phyloP scores from a whole-genome alignment of 1,140 invertebrate genomes.

The Drosophila bocqueti region DNA sequence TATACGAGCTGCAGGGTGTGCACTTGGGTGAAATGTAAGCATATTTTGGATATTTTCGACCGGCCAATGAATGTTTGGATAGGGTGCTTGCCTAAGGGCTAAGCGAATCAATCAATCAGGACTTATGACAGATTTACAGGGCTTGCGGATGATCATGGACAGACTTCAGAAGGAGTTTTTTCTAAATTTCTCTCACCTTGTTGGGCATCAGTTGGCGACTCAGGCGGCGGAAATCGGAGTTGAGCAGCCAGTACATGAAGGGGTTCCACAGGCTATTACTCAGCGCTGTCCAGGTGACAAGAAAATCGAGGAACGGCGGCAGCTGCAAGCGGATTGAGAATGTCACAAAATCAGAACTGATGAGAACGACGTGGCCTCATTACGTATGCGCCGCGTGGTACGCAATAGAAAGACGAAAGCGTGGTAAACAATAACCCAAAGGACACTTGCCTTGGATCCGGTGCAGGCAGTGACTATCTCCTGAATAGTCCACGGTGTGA shows the following conservation, averaged over 20 bases:
- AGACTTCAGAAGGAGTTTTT: not conserved
- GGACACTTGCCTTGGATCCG: constrained; percentile 88
- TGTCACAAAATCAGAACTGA: constrained; percentile 41
- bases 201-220: constrained; percentile 90
- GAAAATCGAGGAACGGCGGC: constrained; percentile 91
- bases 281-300: constrained; percentile 93
- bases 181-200: constrained; percentile 87
- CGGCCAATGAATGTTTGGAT: constrained; percentile 24
- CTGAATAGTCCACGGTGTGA: constrained; percentile 94
- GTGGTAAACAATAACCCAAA: not conserved
- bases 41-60: constrained; percentile 11
- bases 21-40: constrained; percentile 29
- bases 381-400: constrained; percentile 63
- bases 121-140: constrained; percentile 51
- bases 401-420: constrained; percentile 11
- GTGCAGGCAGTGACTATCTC: constrained; percentile 95
- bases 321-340: constrained; percentile 86
- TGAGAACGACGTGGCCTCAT: constrained; percentile 46
- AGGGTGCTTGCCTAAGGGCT: constrained; percentile 17
- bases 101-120: constrained; percentile 59
- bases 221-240: constrained; percentile 93
- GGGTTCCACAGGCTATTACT: constrained; percentile 95
- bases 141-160: constrained; percentile 5
- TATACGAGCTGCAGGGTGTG: constrained; percentile 37
- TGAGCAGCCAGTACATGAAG: constrained; percentile 94